These are phyloP conservation scores for Ricordea florida DNA, from an alignment of 92 coral and sea anemone genomes.

Conservation along the genomic window DNA sequence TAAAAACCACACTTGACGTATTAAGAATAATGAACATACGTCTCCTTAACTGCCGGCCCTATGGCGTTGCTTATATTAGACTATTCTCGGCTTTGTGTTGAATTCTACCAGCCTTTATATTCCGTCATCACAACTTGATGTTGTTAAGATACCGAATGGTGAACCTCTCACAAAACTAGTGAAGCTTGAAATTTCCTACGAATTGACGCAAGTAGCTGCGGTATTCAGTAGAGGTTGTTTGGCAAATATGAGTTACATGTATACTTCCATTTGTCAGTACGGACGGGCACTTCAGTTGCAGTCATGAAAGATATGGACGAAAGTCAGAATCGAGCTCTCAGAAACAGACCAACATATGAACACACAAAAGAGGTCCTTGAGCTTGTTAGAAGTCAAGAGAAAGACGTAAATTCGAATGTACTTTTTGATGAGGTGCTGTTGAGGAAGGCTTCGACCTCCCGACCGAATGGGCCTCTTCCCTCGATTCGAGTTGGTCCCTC, in stretches of 20 bases:
- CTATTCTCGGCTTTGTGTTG: no score
- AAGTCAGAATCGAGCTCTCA: conserved; percentile 4
- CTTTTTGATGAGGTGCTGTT: conserved; percentile 15
- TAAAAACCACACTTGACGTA: neutral
- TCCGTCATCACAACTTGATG: no score
- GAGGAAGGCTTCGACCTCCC: conserved; percentile 18
- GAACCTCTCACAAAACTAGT: no score
- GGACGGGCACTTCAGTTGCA: neutral
- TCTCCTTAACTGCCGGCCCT: neutral
- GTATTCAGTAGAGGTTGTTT: no score
- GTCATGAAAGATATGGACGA: conserved; percentile 22
- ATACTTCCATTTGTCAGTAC: no score
- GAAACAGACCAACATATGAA: conserved; percentile 48
- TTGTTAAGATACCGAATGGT: no score
- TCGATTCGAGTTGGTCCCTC: conserved; percentile 7
- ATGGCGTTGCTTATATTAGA: neutral
- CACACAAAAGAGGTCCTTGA: conserved; percentile 51
- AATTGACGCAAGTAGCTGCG: neutral
- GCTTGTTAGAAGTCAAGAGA: conserved; percentile 39
- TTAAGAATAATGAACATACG: no score
- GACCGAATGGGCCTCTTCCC: conserved; percentile 33
- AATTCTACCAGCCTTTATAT: no score
- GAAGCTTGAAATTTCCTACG: no score
- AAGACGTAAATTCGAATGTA: conserved; percentile 17
- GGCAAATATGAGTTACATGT: no score